phyloP scores from a whole-genome alignment of 1,140 invertebrate genomes.

The Apis cerana region DNA sequence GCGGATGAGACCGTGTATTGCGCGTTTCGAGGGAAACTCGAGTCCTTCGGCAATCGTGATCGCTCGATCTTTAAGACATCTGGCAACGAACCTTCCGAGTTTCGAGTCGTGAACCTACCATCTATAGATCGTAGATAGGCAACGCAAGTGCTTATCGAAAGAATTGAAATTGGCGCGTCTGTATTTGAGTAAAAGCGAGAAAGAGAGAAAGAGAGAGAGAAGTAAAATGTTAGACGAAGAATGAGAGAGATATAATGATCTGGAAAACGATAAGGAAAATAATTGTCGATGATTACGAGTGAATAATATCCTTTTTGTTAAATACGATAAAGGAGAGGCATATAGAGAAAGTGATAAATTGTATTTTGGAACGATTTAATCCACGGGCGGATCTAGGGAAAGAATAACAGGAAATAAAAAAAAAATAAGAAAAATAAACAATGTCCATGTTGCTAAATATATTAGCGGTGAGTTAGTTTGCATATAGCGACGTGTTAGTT shows the following conservation, averaged over 20 bases:
- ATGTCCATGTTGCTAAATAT: conserved; percentile 72
- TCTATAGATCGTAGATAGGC: not conserved
- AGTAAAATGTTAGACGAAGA: conserved; percentile 11
- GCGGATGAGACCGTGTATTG: conserved; percentile 22
- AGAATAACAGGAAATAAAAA: not conserved
- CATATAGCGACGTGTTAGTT: conserved; percentile 62
- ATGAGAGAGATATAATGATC: not conserved
- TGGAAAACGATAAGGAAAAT: not conserved
- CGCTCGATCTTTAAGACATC: conserved; percentile 3
- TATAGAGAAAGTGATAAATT: conserved; percentile 36
- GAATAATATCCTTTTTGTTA: conserved; percentile 55
- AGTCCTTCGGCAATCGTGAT: not conserved
- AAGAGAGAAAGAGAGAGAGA: not conserved
- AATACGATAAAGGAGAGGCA: conserved; percentile 41
- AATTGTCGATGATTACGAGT: not conserved
- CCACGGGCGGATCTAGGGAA: not conserved
- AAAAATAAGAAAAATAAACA: conserved; percentile 58
- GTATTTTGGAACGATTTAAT: conserved; percentile 61
- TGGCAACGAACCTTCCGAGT: conserved; percentile 13
- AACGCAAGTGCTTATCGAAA: not conserved
- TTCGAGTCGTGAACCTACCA: not conserved
- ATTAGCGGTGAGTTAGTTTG: conserved; percentile 67
- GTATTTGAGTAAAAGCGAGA: not conserved
- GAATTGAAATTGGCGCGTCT: not conserved
- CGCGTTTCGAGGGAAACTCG: conserved; percentile 29